A percentile compares a stretch with the other conserved stretches of the same genome.
Evolutionary conservation across 1,140 invertebrate species (phyloP).

Genomic region (Saccostrea echinata): DNA sequence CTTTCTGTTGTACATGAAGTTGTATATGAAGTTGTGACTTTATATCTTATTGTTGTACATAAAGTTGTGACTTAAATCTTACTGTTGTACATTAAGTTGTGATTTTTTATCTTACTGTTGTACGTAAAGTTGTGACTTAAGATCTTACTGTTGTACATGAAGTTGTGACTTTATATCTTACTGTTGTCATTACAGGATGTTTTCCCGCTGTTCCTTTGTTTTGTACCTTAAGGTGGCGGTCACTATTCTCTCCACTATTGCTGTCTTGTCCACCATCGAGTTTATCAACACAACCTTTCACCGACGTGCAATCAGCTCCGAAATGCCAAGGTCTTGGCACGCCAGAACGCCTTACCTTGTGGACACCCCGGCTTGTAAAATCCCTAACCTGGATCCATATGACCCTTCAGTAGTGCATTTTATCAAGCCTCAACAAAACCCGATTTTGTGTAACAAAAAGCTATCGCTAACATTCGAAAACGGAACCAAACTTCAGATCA

Average conservation of each 20-base stretch:
- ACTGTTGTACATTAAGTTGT: no score
- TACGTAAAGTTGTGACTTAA: no score
- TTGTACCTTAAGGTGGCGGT: neutral
- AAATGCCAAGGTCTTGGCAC: neutral
- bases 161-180: no score
- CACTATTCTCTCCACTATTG: neutral
- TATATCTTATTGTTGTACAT: no score
- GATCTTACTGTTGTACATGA: no score
- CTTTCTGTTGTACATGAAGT: no score
- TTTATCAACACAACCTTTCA: conserved; percentile 21
- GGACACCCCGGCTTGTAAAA: conserved; percentile 51
- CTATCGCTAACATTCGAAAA: conserved; percentile 77
- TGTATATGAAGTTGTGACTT: no score
- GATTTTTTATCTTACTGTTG: no score
- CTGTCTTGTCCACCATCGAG: neutral
- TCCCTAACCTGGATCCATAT: conserved; percentile 49
- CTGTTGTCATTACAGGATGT: neutral
- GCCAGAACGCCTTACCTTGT: conserved; percentile 19
- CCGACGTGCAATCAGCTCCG: neutral
- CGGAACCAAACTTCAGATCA: conserved; percentile 67
- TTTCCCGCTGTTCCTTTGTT: neutral
- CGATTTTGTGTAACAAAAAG: conserved; percentile 82
- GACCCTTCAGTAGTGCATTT: conserved; percentile 38
- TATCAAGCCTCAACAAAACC: conserved; percentile 72
- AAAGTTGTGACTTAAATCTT: no score